phyloP scores from a whole-genome alignment of 2,888 invertebrate genomes.

The Acleris emargana region DNA sequence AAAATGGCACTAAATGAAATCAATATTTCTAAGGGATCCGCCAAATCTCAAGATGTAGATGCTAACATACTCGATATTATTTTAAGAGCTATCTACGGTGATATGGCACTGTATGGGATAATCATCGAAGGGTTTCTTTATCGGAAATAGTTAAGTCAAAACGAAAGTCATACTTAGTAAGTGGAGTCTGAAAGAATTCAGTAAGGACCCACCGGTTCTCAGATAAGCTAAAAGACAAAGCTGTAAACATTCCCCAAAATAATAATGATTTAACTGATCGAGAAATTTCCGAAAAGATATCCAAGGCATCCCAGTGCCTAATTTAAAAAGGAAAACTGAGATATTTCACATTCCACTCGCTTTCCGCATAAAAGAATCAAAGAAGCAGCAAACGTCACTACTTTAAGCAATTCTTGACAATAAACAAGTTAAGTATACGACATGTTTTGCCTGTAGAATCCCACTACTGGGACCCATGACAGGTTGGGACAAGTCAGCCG shows the following conservation, averaged over 20 bases:
- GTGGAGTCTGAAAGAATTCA: too few species aligned
- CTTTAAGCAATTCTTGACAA: constrained; percentile 62
- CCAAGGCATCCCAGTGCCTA: constrained; percentile 1
- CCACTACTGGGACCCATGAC: constrained; percentile 58
- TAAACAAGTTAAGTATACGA: constrained; percentile 64
- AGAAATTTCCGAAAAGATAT: background rate
- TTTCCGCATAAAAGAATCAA: constrained; percentile 32
- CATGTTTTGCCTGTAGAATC: constrained; percentile 56
- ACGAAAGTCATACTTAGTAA: too few species aligned
- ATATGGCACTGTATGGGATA: too few species aligned
- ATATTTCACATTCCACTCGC: constrained; percentile 4
- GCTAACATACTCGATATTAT: too few species aligned
- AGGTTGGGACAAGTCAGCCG: constrained; percentile 43
- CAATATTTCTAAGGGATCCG: too few species aligned
- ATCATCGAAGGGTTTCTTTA: too few species aligned
- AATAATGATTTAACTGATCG: background rate
- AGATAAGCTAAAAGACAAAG: background rate
- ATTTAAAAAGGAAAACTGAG: constrained; percentile 7
- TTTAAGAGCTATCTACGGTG: too few species aligned
- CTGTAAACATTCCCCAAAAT: background rate
- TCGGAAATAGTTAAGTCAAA: too few species aligned
- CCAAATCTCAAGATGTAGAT: too few species aligned
- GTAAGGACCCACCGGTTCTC: background rate
- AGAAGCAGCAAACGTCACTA: constrained; percentile 38
- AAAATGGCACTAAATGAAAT: too few species aligned